phyloP scores from a whole-genome alignment of 2,888 invertebrate genomes.

The Campoplex capitator region DNA sequence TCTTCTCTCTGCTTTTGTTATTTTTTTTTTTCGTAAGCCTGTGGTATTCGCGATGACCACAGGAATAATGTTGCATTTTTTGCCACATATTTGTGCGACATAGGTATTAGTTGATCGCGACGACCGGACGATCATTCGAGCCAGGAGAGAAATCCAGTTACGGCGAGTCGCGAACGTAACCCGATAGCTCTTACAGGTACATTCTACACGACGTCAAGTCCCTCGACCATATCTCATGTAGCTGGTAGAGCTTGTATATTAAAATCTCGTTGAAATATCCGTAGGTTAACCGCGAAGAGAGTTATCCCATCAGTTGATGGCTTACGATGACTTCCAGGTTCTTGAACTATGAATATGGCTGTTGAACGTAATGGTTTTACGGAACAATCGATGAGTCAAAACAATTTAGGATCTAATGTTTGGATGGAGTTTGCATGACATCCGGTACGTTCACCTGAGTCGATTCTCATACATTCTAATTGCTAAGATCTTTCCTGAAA shows the following conservation, averaged over 20 bases:
- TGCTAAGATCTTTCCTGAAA: background rate
- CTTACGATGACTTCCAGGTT: background rate
- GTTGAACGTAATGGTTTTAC: background rate
- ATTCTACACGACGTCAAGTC: constrained; percentile 33
- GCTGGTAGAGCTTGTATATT: constrained; percentile 15
- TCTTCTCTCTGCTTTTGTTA: background rate
- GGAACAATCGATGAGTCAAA: background rate
- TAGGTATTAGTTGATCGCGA: constrained; percentile 4
- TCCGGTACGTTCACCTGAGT: background rate
- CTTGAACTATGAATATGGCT: background rate
- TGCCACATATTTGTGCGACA: constrained; percentile 1
- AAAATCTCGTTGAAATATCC: constrained; percentile 30
- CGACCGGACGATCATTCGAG: constrained; percentile 40
- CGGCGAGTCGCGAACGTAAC: constrained; percentile 40
- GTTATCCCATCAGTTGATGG: constrained; percentile 7
- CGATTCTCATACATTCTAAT: background rate
- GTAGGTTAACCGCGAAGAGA: constrained; percentile 12
- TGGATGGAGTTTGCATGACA: background rate
- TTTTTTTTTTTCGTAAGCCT: constrained; percentile 15
- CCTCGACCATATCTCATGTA: constrained; percentile 26
- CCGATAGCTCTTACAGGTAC: constrained; percentile 34
- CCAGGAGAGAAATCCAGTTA: constrained; percentile 46
- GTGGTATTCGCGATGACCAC: background rate
- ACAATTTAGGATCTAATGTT: background rate
- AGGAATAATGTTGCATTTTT: constrained; percentile 24